Evolutionary conservation across 2,113 vertebrate species (phyloP).

Genomic region (Salvelinus namaycush): DNA sequence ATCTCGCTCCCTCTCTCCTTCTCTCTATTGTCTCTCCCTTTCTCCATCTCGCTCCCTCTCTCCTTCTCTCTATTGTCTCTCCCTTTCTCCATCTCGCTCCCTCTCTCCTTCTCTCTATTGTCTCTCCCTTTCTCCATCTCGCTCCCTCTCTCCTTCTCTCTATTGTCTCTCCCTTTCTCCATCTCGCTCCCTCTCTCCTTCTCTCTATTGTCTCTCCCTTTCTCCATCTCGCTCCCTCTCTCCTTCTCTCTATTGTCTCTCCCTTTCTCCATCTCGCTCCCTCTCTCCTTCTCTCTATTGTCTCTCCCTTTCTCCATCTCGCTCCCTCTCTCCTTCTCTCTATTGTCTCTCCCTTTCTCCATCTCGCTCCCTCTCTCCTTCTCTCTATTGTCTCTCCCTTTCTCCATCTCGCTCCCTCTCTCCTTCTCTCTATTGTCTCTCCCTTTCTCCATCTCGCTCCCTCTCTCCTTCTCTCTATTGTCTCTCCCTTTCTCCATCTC

Average conservation of each 20-base stretch:
- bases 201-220: no score
- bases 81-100: constrained; percentile 80
- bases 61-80: constrained; percentile 99
- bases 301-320: no score
- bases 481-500: no score
- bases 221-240: constrained; percentile 83
- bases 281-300: constrained; percentile 96
- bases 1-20: constrained; percentile 85
- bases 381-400: no score
- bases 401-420: constrained; percentile 83
- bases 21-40: no score
- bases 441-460: constrained; percentile 80
- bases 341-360: no score
- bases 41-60: constrained; percentile 83
- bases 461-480: constrained; percentile 96
- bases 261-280: constrained; percentile 80
- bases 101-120: constrained; percentile 96
- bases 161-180: no score
- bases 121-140: no score
- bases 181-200: constrained; percentile 85
- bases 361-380: constrained; percentile 85
- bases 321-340: constrained; percentile 91
- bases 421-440: constrained; percentile 99
- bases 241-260: constrained; percentile 99
- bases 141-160: constrained; percentile 91